phyloP scores from a whole-genome alignment of 1,140 invertebrate species.

The Saccostrea echinata region DNA sequence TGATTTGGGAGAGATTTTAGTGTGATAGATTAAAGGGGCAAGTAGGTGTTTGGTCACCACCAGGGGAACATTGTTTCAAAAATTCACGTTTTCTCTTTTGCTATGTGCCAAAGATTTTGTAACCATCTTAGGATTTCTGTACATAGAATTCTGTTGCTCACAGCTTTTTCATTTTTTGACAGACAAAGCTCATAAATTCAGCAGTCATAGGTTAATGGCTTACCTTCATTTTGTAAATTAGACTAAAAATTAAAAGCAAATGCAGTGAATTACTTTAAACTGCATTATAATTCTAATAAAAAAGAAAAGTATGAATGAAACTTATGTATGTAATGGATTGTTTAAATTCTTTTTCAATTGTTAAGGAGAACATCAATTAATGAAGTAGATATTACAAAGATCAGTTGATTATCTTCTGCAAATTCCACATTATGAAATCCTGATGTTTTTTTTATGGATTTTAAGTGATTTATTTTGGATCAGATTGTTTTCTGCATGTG shows the following conservation, averaged over 20 bases:
- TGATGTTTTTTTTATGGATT: background rate
- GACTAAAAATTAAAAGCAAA: background rate
- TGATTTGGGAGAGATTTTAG: background rate
- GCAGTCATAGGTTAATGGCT: background rate
- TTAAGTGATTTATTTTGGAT: slow-evolving; percentile 1
- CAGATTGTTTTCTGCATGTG: slow-evolving; percentile 29
- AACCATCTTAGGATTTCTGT: background rate
- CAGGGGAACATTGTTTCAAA: background rate
- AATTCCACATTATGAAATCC: slow-evolving; percentile 19
- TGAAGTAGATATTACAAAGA: no score
- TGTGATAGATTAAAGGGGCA: background rate
- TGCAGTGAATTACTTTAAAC: background rate
- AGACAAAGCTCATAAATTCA: background rate
- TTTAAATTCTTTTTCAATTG: no score
- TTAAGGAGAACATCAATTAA: no score
- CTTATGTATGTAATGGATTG: no score
- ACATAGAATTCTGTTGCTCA: background rate
- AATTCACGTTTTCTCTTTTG: background rate
- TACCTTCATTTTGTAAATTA: background rate
- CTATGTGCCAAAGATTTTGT: slow-evolving; percentile 29
- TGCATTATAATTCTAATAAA: no score
- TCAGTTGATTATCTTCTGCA: background rate
- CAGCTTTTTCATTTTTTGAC: background rate
- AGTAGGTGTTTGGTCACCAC: background rate
- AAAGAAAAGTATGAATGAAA: no score